A percentile compares a stretch with the other conserved stretches of the same genome.
Evolutionary conservation across 2,797 vertebrate genomes (phyloP).

Genomic region (Pteropus rufus): DNA sequence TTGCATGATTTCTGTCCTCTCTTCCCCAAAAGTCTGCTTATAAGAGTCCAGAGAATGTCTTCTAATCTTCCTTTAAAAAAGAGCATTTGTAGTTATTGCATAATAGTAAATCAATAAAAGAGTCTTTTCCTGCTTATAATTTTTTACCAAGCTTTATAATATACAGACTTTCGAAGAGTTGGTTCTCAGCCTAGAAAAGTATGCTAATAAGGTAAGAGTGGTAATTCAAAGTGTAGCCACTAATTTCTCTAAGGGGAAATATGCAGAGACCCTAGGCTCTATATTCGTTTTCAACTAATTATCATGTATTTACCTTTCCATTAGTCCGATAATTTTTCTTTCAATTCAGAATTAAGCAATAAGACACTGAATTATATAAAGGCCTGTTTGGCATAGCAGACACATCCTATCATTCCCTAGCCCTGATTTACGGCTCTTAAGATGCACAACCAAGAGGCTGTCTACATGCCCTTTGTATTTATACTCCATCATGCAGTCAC

Average conservation of each 20-base stretch:
- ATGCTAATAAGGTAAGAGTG: conserved; percentile 53
- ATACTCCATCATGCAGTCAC: conserved; percentile 33
- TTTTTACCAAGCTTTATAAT: conserved; percentile 29
- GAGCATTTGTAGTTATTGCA: neutral
- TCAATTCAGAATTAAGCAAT: conserved; percentile 66
- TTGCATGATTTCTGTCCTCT: neutral
- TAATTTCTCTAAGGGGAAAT: conserved; percentile 65
- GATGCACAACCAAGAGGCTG: conserved; percentile 32
- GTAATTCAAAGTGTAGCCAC: conserved; percentile 57
- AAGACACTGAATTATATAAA: conserved; percentile 68
- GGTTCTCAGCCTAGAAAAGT: conserved; percentile 49
- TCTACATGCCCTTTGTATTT: conserved; percentile 25
- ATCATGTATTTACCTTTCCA: conserved; percentile 67
- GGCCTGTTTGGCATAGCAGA: conserved; percentile 60
- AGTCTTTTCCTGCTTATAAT: conserved; percentile 21
- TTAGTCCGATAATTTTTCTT: conserved; percentile 72
- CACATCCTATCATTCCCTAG: conserved; percentile 7
- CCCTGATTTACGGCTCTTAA: conserved; percentile 68
- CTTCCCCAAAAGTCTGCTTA: neutral
- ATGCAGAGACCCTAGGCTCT: neutral
- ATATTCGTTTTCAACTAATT: conserved; percentile 64
- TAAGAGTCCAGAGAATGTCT: conserved; percentile 29
- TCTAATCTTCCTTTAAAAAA: neutral
- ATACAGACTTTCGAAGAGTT: conserved; percentile 7
- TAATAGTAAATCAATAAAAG: conserved; percentile 15